These are phyloP conservation scores for Drosophila conformis DNA, from an alignment of 2,888 invertebrate species.

Conservation along the genomic window DNA sequence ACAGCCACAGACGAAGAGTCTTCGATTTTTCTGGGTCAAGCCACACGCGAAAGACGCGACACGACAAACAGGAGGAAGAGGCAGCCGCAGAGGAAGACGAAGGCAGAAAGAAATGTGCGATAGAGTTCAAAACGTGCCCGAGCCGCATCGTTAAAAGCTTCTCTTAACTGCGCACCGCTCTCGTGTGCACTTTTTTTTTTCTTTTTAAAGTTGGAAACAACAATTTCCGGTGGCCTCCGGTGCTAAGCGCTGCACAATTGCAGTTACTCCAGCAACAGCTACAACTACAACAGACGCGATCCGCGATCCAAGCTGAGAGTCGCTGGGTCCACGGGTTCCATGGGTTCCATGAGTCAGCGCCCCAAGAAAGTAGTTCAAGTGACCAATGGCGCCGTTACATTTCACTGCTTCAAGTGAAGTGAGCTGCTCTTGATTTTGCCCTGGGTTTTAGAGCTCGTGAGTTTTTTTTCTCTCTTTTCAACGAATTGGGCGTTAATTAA, in stretches of 20 bases:
- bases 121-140: slow-evolving; percentile 77
- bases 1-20: slow-evolving; percentile 47
- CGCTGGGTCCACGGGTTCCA: slow-evolving; percentile 11
- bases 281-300: slow-evolving; percentile 1
- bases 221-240: slow-evolving; percentile 69
- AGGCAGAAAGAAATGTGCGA: slow-evolving; percentile 47
- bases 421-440: slow-evolving; percentile 18
- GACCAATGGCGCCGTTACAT: slow-evolving; percentile 79
- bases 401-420: slow-evolving; percentile 68
- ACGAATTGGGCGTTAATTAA: slow-evolving; percentile 72
- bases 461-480: background rate
- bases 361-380: slow-evolving; percentile 74
- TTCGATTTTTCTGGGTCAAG: slow-evolving; percentile 74
- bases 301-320: slow-evolving; percentile 1
- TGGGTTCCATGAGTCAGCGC: slow-evolving; percentile 56
- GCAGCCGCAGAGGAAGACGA: background rate
- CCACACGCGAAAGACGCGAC: slow-evolving; percentile 52
- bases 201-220: slow-evolving; percentile 46
- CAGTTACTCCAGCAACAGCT: slow-evolving; percentile 36
- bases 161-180: slow-evolving; percentile 37
- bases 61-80: slow-evolving; percentile 18
- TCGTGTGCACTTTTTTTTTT: slow-evolving; percentile 18
- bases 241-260: slow-evolving; percentile 59
- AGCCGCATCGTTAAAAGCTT: slow-evolving; percentile 69
- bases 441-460: background rate